Percentiles rank a stretch among this genome's conserved stretches.
phyloP scores from a whole-genome alignment of 2,113 vertebrate species.

The Polypterus bichir region DNA sequence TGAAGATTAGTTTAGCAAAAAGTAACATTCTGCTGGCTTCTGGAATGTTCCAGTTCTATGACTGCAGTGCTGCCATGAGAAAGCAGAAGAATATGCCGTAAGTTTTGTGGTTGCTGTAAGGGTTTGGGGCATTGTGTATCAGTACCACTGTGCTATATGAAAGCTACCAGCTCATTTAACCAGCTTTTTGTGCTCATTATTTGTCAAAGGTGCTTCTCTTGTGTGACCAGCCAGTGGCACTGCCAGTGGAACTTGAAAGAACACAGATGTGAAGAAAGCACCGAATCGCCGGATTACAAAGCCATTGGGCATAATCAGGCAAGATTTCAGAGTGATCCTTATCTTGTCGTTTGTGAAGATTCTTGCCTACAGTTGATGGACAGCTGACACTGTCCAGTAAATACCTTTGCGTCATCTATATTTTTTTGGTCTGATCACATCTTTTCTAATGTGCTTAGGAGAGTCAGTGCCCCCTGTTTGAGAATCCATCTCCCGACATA shows the following conservation, averaged over 20 bases:
- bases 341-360: too few relatives aligned
- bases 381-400: too few relatives aligned
- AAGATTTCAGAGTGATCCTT: conserved; percentile 4
- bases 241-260: conserved; percentile 76
- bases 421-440: too few relatives aligned
- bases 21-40: conserved; percentile 58
- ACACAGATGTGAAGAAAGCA: conserved; percentile 62
- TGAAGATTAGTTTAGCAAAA: conserved; percentile 49
- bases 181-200: too few relatives aligned
- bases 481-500: conserved; percentile 53
- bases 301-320: conserved; percentile 66
- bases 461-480: conserved; percentile 73
- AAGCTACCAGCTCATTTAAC: too few relatives aligned
- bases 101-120: conserved; percentile 35
- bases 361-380: too few relatives aligned
- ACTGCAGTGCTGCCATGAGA: conserved; percentile 69
- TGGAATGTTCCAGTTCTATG: conserved; percentile 77
- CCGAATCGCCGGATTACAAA: conserved; percentile 24
- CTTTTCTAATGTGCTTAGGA: conserved; percentile 17
- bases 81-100: conserved; percentile 73
- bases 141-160: too few relatives aligned
- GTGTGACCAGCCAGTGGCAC: conserved; percentile 77
- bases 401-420: too few relatives aligned
- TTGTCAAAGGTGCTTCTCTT: conserved; percentile 68
- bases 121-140: not conserved